Percentiles rank a stretch among this genome's conserved stretches.
Conservation (phyloP, 2,113 vertebrate genomes). For the Sebastes fasciatus region DNA sequence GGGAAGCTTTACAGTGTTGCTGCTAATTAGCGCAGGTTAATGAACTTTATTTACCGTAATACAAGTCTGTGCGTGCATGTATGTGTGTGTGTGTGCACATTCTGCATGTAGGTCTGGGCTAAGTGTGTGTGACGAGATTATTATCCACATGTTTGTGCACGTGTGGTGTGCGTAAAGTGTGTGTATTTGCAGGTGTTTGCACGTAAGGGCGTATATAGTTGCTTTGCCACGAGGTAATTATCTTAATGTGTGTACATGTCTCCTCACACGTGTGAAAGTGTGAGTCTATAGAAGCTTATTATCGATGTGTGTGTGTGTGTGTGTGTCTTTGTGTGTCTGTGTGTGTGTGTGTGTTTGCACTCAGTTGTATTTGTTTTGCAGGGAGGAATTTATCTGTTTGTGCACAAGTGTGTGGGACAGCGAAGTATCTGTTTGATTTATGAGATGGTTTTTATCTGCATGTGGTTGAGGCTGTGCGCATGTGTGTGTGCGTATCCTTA, state of each 20-base stretch:
- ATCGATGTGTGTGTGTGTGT: constrained; percentile 17
- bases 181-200: constrained; percentile 12
- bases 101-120: neutral
- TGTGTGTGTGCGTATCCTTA: neutral
- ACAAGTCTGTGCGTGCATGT: constrained; percentile 7
- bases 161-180: neutral
- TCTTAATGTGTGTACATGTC: constrained; percentile 1
- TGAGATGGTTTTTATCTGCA: constrained; percentile 65
- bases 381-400: constrained; percentile 52
- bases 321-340: neutral
- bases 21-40: constrained; percentile 67
- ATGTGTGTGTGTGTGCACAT: neutral
- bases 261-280: neutral
- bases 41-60: constrained; percentile 65
- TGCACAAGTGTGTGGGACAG: constrained; percentile 24
- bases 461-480: constrained; percentile 36
- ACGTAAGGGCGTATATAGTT: neutral
- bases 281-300: constrained; percentile 30
- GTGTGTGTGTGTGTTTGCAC: constrained; percentile 13
- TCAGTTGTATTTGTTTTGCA: constrained; percentile 62
- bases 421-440: constrained; percentile 67
- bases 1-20: constrained; percentile 50
- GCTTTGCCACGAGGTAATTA: constrained; percentile 41
- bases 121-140: constrained; percentile 24
- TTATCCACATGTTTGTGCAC: constrained; percentile 1